Conservation (phyloP, 2,797 vertebrate genomes). For the Carcharodon carcharias region DNA sequence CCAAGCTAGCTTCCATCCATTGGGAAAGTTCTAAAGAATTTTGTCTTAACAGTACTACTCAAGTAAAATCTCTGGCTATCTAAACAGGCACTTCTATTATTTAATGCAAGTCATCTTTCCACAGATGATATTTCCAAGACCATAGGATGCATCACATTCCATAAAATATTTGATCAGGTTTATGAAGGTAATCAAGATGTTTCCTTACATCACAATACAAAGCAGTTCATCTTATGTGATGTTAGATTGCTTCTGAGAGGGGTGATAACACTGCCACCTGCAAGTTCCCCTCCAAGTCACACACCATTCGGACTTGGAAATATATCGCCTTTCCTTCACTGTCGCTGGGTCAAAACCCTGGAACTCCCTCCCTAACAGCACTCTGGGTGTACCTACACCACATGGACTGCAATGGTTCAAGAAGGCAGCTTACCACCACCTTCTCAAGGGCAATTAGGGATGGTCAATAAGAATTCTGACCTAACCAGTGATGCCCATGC, state of each 20-base stretch:
- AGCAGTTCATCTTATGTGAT: not conserved
- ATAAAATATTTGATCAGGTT: not conserved
- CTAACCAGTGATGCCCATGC: no score
- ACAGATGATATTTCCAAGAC: not conserved
- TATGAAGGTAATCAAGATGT: not conserved
- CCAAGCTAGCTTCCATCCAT: not conserved
- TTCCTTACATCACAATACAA: not conserved
- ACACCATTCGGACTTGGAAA: no score
- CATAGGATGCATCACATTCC: not conserved
- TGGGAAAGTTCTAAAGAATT: not conserved
- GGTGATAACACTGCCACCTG: no score
- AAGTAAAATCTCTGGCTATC: not conserved
- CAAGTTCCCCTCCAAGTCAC: no score
- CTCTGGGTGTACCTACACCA: no score
- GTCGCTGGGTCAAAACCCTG: no score
- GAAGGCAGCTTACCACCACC: no score
- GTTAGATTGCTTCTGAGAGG: not conserved
- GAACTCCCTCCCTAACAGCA: no score
- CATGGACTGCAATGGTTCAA: no score
- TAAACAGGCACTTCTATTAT: not conserved
- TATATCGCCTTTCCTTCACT: no score
- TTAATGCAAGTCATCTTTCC: not conserved
- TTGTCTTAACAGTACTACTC: not conserved
- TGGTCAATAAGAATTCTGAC: no score
- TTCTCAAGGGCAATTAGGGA: no score